Evolutionary conservation across 37 sponge, comb jelly and placozoan species (phyloP).

Genomic region (Sycon ciliatum): DNA sequence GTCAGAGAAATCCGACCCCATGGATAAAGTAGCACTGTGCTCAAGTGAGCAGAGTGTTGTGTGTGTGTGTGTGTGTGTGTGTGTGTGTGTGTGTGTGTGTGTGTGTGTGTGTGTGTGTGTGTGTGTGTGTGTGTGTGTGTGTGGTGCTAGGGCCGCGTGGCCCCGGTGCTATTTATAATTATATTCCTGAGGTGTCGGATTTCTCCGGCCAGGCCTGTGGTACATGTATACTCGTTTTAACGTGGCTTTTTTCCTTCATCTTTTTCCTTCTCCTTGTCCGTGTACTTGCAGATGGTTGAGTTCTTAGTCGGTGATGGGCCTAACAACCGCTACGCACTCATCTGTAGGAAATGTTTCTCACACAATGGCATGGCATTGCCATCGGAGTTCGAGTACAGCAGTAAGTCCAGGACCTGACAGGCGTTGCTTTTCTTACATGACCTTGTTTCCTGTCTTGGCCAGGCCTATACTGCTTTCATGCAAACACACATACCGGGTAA

Average conservation of each 20-base stretch:
- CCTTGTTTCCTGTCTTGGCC: background rate
- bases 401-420: slow-evolving; percentile 19
- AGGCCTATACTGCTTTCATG: too few relatives aligned
- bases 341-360: slow-evolving; percentile 63
- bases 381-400: slow-evolving; percentile 77
- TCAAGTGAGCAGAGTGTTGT: too few relatives aligned
- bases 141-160: background rate
- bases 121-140: background rate
- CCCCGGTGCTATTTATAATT: background rate
- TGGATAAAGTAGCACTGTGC: too few relatives aligned
- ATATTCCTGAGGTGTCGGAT: background rate
- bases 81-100: background rate
- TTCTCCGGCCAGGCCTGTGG: background rate
- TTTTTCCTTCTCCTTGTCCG: background rate
- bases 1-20: too few relatives aligned
- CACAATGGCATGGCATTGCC: slow-evolving; percentile 85
- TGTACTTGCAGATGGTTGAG: slow-evolving; percentile 51
- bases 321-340: slow-evolving; percentile 74
- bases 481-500: too few relatives aligned
- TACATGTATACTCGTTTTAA: too few relatives aligned
- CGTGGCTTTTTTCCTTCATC: background rate
- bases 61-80: too few relatives aligned
- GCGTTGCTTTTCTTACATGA: background rate
- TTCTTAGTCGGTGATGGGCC: slow-evolving; percentile 87
- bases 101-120: background rate